phyloP scores from a whole-genome alignment of 2,113 vertebrate species.

The Gasterosteus aculeatus region DNA sequence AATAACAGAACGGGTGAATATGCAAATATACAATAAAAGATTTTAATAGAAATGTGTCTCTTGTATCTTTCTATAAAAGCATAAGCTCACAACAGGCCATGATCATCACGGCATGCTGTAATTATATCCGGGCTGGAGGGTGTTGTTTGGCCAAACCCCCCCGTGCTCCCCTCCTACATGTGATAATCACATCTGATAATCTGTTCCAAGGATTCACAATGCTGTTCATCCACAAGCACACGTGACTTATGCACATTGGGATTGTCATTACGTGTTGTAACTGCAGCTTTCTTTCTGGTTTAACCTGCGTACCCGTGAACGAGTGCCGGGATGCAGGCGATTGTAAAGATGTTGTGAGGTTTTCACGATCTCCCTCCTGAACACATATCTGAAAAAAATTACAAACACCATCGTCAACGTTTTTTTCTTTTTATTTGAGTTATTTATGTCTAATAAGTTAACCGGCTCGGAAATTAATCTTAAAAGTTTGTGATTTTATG shows the following conservation, averaged over 20 bases:
- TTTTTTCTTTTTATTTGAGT: slow-evolving; percentile 35
- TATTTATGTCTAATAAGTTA: slow-evolving; percentile 40
- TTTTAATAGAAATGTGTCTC: no score
- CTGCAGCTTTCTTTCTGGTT: background rate
- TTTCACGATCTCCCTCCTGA: background rate
- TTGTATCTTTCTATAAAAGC: background rate
- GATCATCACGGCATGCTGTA: background rate
- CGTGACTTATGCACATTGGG: background rate
- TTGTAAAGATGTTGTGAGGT: no score
- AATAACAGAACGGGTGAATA: background rate
- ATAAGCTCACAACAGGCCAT: background rate
- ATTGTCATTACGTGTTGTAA: background rate
- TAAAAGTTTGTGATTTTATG: slow-evolving; percentile 22
- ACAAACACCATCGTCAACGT: background rate
- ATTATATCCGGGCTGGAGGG: background rate
- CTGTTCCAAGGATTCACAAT: background rate
- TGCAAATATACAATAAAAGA: no score
- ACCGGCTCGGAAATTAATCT: slow-evolving; percentile 7
- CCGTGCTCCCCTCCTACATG: background rate
- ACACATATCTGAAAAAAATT: background rate
- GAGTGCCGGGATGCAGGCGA: background rate
- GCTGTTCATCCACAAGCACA: background rate
- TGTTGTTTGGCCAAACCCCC: background rate
- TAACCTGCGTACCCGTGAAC: background rate
- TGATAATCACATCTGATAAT: background rate